Evolutionary conservation across 2,888 invertebrate species (phyloP).

Genomic region (Chrysina gloriosa): DNA sequence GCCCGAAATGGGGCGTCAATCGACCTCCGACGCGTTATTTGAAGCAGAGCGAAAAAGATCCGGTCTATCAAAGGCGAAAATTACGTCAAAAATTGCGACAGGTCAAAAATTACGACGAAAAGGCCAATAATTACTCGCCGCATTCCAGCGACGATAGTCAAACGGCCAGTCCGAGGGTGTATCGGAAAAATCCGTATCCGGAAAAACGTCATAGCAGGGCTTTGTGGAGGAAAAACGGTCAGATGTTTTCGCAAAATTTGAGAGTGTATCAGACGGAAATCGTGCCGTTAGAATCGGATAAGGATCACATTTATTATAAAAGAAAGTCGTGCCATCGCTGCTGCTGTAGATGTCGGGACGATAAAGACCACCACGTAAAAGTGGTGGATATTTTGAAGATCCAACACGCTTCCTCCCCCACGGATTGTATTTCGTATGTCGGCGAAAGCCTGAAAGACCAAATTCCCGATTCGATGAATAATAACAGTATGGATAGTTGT

Average conservation of each 20-base stretch:
- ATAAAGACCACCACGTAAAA: conserved; percentile 47
- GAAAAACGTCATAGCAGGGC: conserved; percentile 64
- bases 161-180: conserved; percentile 68
- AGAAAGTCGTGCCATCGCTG: conserved; percentile 54
- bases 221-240: conserved; percentile 65
- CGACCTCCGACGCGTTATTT: conserved; percentile 84
- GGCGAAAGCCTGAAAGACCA: conserved; percentile 41
- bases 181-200: conserved; percentile 64
- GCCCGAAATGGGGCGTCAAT: conserved; percentile 82
- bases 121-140: conserved; percentile 68
- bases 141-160: conserved; percentile 75
- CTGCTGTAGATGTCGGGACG: conserved; percentile 59
- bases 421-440: conserved; percentile 46
- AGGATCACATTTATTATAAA: conserved; percentile 61
- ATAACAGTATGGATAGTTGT: conserved; percentile 45
- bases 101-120: conserved; percentile 66
- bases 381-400: conserved; percentile 54
- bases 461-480: conserved; percentile 48
- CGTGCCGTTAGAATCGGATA: conserved; percentile 68
- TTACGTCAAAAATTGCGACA: conserved; percentile 73
- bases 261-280: conserved; percentile 66
- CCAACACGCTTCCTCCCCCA: conserved; percentile 50
- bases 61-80: conserved; percentile 80
- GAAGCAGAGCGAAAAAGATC: conserved; percentile 92
- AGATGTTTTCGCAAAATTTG: conserved; percentile 63